A percentile compares a stretch with the other conserved stretches of the same genome.
phyloP scores from a whole-genome alignment of 92 coral and sea anemone genomes.

The Palythoa caribaeorum region DNA sequence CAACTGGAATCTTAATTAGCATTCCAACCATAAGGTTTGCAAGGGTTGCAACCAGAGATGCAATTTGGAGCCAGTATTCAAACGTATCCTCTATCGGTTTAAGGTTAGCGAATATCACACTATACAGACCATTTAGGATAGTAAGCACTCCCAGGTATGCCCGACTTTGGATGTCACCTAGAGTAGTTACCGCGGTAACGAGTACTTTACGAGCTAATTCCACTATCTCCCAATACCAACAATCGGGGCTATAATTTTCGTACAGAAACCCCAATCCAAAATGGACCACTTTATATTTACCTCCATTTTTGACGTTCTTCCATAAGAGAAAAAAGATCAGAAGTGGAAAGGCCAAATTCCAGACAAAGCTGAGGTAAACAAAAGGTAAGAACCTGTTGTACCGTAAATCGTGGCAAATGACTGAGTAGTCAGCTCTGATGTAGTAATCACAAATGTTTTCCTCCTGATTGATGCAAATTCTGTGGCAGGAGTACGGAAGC shows the following conservation, averaged over 20 bases:
- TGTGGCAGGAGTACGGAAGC: slow-evolving; percentile 65
- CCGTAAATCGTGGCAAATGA: slow-evolving; percentile 54
- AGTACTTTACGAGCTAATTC: slow-evolving; percentile 60
- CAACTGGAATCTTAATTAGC: slow-evolving; percentile 68
- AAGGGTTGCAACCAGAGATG: slow-evolving; percentile 62
- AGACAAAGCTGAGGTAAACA: slow-evolving; percentile 8
- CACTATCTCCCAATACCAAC: slow-evolving; percentile 78
- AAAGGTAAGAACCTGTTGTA: slow-evolving; percentile 55
- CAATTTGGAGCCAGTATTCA: slow-evolving; percentile 74
- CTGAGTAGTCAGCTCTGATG: slow-evolving; percentile 62
- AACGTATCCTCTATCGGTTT: slow-evolving; percentile 67
- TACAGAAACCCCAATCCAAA: slow-evolving; percentile 62
- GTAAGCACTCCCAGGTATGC: slow-evolving; percentile 59
- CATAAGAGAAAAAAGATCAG: slow-evolving; percentile 43
- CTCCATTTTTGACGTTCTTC: neutral
- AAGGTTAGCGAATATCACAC: slow-evolving; percentile 61
- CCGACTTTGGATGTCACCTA: slow-evolving; percentile 67
- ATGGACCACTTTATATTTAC: slow-evolving; percentile 20
- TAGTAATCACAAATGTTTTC: slow-evolving; percentile 47
- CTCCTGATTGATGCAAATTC: slow-evolving; percentile 44
- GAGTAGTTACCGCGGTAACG: slow-evolving; percentile 50
- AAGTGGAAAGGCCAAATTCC: slow-evolving; percentile 52
- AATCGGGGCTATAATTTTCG: slow-evolving; percentile 60
- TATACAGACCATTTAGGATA: slow-evolving; percentile 57
- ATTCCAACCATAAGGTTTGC: slow-evolving; percentile 67